phyloP scores from a whole-genome alignment of 2,888 invertebrate species.

The Zaprionus bogoriensis region DNA sequence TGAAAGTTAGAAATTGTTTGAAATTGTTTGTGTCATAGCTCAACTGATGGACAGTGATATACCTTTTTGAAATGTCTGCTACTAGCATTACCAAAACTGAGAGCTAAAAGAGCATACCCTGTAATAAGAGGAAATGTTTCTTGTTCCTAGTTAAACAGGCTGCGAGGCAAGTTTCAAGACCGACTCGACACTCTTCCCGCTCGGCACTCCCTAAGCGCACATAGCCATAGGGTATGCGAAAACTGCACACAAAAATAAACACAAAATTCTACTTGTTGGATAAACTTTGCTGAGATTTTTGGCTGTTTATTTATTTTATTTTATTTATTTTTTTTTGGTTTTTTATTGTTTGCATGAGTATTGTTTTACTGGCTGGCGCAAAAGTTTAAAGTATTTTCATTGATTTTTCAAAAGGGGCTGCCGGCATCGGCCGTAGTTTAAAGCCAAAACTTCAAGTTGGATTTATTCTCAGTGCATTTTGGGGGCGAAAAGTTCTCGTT shows the following conservation, averaged over 20 bases:
- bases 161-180: too few species aligned
- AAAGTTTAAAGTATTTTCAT: slow-evolving; percentile 42
- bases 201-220: too few species aligned
- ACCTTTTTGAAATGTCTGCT: too few species aligned
- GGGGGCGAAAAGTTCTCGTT: too few species aligned
- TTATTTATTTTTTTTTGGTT: background rate
- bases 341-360: background rate
- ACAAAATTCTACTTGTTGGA: background rate
- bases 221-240: slow-evolving; percentile 4
- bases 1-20: too few species aligned
- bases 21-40: too few species aligned
- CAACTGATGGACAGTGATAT: too few species aligned
- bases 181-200: too few species aligned
- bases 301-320: background rate
- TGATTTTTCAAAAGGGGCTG: slow-evolving; percentile 29
- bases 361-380: background rate
- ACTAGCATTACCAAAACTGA: too few species aligned
- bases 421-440: slow-evolving; percentile 2
- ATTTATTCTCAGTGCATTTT: slow-evolving; percentile 9
- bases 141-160: too few species aligned
- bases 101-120: background rate
- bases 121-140: background rate
- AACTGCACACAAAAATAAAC: background rate
- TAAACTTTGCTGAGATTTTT: slow-evolving; percentile 16
- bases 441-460: slow-evolving; percentile 21